Evolutionary conservation across 2,888 invertebrate species (phyloP).

Genomic region (Cerastoderma edule): DNA sequence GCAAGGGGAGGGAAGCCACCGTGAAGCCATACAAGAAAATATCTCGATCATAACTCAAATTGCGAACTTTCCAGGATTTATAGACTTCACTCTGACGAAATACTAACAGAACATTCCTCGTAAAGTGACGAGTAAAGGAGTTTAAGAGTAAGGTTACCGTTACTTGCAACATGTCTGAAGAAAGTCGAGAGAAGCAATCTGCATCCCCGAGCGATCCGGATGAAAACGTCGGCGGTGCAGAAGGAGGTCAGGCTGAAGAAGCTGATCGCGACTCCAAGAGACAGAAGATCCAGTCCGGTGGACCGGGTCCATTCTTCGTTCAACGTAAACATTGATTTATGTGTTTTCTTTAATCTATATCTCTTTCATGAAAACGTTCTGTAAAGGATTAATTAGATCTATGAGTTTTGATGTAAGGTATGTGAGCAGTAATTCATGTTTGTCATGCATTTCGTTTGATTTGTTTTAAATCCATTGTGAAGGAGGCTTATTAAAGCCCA

Average conservation of each 20-base stretch:
- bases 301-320: slow-evolving; percentile 64
- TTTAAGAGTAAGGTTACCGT: not conserved
- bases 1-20: not conserved
- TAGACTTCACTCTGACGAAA: not conserved
- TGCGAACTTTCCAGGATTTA: slow-evolving; percentile 10
- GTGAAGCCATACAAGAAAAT: not conserved
- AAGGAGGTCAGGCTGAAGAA: slow-evolving; percentile 44
- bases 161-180: slow-evolving; percentile 18
- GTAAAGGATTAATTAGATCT: not conserved
- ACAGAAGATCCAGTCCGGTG: slow-evolving; percentile 64
- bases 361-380: not conserved
- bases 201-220: slow-evolving; percentile 45
- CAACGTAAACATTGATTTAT: slow-evolving; percentile 44
- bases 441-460: not conserved
- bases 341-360: not conserved
- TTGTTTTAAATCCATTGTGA: not conserved
- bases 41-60: not conserved
- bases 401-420: not conserved
- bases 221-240: slow-evolving; percentile 49
- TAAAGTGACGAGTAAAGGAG: not conserved
- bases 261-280: slow-evolving; percentile 60
- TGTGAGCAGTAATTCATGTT: not conserved
- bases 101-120: not conserved
- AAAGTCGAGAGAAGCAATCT: not conserved
- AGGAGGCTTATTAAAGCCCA: not conserved